Evolutionary conservation across 2,797 vertebrate genomes (phyloP), one percentile per base, ranked within the genome.

Genomic region (Acanthopagrus latus): DNA sequence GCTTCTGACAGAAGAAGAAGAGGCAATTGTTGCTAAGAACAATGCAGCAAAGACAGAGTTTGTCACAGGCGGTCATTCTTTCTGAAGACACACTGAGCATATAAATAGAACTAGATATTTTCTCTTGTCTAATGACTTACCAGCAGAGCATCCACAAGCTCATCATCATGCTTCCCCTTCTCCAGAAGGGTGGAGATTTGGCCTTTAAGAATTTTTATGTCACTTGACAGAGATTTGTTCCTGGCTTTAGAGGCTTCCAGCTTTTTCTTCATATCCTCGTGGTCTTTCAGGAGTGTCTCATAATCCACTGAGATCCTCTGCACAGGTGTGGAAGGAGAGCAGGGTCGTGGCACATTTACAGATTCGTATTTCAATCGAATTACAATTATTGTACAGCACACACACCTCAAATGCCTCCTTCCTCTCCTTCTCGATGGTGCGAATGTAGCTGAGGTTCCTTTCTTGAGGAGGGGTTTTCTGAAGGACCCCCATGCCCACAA

Each of bases 81-180:
- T 59, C 33, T 46, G 5, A 38, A 38, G 8, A 60, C 55, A 29
- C 14, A 41, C 12, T 10, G 12, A 23, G 5, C n/a, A 9, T 27
- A 52, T 5, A 0, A 52, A 9, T 50, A 54, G 16, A 43, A 54
- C 2, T n/a, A 54, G 0, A 29, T 52, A 21, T 55, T 67, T 47
- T n/a, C 12, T 69, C 7, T 67, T 23, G 38, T 78, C 13, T 74
- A 62, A 65, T 16, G 56, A 43, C 85, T 68, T 94, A 99, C 98
- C 97, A 98, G 86, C 63, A 99, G 91, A 25, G 95, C 94, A 0
- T 96, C 95, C 18, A 99, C 93, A 14, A 99, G 95, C 79, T 98
- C 97, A 9, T 98, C 92, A 0, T 99, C 97, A 0, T 97, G 97
- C 77, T 95, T 96, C 5, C 96, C 96, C 82, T 99, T 99, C 67